Percentiles rank a stretch among this genome's conserved stretches.
Conservation (phyloP, 1,140 invertebrate genomes). For the Eulimnadia texana region DNA sequence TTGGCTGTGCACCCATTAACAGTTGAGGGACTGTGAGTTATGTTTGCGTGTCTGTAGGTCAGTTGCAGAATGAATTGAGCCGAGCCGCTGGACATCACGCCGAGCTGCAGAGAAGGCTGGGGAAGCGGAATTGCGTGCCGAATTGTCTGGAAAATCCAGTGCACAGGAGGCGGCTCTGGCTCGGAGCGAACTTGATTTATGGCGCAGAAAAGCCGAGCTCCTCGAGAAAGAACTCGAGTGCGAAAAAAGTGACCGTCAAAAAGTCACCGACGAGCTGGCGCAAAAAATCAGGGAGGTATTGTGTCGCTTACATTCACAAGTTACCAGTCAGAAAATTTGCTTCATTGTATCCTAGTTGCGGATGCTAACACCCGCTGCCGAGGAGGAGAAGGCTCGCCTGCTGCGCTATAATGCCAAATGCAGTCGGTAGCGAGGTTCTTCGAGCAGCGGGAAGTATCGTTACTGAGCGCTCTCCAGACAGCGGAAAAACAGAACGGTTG, state of each 20-base stretch:
- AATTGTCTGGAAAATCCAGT: background rate
- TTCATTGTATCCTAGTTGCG: background rate
- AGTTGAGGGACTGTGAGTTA: background rate
- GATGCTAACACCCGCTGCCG: background rate
- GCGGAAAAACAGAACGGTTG: background rate
- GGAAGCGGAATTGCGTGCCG: constrained; percentile 8
- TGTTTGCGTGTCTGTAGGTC: constrained; percentile 1
- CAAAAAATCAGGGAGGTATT: constrained; percentile 8
- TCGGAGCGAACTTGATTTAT: constrained; percentile 3
- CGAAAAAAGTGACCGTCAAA: constrained; percentile 1
- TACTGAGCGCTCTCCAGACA: background rate
- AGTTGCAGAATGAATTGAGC: constrained; percentile 8
- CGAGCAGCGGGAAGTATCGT: constrained; percentile 5
- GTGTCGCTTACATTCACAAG: too few species aligned
- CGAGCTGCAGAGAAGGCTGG: constrained; percentile 9
- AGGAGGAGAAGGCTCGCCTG: background rate
- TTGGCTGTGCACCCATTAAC: background rate
- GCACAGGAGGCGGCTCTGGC: constrained; percentile 3
- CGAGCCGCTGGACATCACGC: constrained; percentile 5
- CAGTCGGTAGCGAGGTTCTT: background rate
- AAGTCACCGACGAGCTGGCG: constrained; percentile 4
- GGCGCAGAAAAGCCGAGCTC: constrained; percentile 7
- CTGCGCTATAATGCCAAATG: background rate
- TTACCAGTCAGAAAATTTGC: too few species aligned
- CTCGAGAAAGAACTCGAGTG: constrained; percentile 2